Evolutionary conservation across 2,113 vertebrate genomes (phyloP).

Genomic region (Aspidoscelis tigris): DNA sequence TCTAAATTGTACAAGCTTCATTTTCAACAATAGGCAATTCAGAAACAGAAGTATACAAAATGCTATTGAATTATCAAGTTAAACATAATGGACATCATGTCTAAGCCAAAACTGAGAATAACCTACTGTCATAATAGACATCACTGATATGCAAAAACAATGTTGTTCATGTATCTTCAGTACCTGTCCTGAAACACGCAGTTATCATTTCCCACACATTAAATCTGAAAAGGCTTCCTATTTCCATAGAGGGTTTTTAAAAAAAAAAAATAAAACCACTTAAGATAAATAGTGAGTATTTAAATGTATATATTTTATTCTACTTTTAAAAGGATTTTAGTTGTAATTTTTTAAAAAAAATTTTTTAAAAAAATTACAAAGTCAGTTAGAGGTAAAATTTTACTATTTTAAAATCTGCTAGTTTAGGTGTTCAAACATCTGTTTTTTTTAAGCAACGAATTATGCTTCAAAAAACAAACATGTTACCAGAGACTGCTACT

Average conservation of each 20-base stretch:
- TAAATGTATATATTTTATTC: not conserved
- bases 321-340: not conserved
- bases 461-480: constrained; percentile 61
- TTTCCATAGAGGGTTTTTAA: not conserved
- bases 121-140: not conserved
- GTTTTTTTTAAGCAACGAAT: constrained; percentile 16
- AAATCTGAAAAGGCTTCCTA: constrained; percentile 32
- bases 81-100: not conserved
- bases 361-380: constrained; percentile 28
- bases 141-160: constrained; percentile 21
- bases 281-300: constrained; percentile 11
- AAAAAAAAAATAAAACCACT: constrained; percentile 8
- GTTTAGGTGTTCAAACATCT: constrained; percentile 10
- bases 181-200: constrained; percentile 41
- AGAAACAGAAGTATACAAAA: not conserved
- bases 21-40: too few species aligned
- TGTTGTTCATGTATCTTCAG: constrained; percentile 56
- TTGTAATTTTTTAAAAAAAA: not conserved
- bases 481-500: constrained; percentile 60
- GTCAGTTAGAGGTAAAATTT: not conserved
- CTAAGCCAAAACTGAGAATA: not conserved
- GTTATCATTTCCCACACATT: constrained; percentile 46
- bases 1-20: too few species aligned
- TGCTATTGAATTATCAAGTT: not conserved
- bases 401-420: constrained; percentile 19